phyloP scores from a whole-genome alignment of 2,113 vertebrate genomes.

The Sisor rabdophorus region DNA sequence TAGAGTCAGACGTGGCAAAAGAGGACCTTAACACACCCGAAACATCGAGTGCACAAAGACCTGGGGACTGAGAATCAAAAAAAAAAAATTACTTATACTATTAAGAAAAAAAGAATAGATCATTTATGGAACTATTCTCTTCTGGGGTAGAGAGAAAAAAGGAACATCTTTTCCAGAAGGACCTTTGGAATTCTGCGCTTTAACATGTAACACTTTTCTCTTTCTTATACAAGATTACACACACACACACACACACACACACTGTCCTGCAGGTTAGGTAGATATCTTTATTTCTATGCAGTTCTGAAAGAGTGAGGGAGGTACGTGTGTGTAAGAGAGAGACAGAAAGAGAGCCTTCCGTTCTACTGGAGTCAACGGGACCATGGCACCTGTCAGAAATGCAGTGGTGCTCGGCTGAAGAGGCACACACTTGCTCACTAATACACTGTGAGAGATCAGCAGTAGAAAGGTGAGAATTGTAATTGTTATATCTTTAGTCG shows the following conservation, averaged over 20 bases:
- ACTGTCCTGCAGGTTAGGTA: conserved; percentile 13
- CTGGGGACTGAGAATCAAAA: conserved; percentile 26
- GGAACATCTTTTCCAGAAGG: conserved; percentile 20
- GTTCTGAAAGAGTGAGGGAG: background rate
- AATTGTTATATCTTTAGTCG: background rate
- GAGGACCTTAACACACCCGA: conserved; percentile 32
- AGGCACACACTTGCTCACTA: background rate
- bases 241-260: conserved; percentile 33
- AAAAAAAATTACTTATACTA: background rate
- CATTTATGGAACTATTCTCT: conserved; percentile 11
- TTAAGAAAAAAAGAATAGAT: background rate
- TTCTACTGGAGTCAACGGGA: conserved; percentile 55
- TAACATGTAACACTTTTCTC: conserved; percentile 4
- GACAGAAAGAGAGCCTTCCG: conserved; percentile 42
- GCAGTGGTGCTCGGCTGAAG: conserved; percentile 35
- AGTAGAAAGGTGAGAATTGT: conserved; percentile 46
- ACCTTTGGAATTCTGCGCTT: conserved; percentile 27
- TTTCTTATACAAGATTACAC: conserved; percentile 6
- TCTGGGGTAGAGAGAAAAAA: conserved; percentile 38
- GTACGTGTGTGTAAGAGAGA: conserved; percentile 1
- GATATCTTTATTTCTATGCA: conserved; percentile 30
- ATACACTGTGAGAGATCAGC: background rate
- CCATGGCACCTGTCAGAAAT: conserved; percentile 55
- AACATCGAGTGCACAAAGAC: conserved; percentile 34
- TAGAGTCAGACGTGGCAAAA: conserved; percentile 45